Base-by-base conservation (phyloP, 2,797 vertebrate species). In the Cetoscarus ocellatus region DNA sequence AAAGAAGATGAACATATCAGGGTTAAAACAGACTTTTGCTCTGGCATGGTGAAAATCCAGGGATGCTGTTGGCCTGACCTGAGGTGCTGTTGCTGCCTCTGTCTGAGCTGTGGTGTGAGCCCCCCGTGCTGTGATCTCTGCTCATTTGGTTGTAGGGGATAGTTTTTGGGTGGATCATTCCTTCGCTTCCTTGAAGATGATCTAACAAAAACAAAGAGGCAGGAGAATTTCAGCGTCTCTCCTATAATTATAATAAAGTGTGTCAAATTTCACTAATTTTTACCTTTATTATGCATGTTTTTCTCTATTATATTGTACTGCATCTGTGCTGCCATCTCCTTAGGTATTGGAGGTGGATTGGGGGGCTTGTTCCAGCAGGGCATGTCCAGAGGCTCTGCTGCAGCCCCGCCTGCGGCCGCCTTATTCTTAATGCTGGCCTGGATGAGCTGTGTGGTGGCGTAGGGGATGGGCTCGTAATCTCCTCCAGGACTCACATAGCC, bases 391-490 rank as follows among this genome's bases (percentile, higher is more conserved):
- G 93, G 89, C 85, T 95, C 94, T 11, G 69, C 95, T 87, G 93
- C 90, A 75, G 94, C 88, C 64, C 94, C 94, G 57, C 94, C 95
- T 61, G 92, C 89, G 13, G 61, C 75, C 12, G 75, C 78, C 55
- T 94, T 94, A 42, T 79, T 93, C 73, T 91, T 88, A 85, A 98
- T 96, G 90, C 90, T 96, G 47, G 96, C 96, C 90, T 98, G 97
- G 85, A 98, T 98, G 82, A 98, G 96, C 88, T 98, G 97, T 38
- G 97, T 98, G 75, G 97, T 98, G 90, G 97, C 97, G 3, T 98
- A 98, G 7, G 97, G 97, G 70, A 97, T 97, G 84, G 97, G 97
- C 77, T 94, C 93, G 50, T 93, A 93, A 55, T 88, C 97, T 88
- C 86, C 96, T 66, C 95, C 95, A 42, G 96, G 95, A 91, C 94